Evolutionary conservation across 2,888 invertebrate species (phyloP), one percentile per base, ranked within the genome.

Genomic region (Cryptus viduatorius): DNA sequence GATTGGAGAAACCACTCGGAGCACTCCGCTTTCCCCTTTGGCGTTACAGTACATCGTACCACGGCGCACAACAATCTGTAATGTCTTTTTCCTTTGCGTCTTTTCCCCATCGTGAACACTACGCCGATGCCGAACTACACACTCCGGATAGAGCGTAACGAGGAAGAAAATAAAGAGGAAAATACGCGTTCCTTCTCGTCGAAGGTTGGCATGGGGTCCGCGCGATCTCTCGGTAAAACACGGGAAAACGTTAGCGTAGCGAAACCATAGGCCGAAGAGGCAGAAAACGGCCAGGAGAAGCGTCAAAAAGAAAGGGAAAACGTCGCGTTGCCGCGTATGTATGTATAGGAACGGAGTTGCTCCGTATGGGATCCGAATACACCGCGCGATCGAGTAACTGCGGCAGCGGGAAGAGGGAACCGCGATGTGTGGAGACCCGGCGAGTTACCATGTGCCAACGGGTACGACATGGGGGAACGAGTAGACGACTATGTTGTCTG

Each of bases 281-380:
- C 65, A 76, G 61, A 75, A 64, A 44, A 56, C 65, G 56, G n/a
- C 24, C 37, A 8, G 19, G 24, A 53, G 86, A 86, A 83, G 86
- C 83, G 81, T 78, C 68, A 84, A 67, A 68, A 80, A 87, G 88
- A 90, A 89, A 88, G 88, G 87, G 88, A 88, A 89, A 90, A 81
- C 80, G 85, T 37, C 84, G 84, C 42, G 68, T 48, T 24, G 59
- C 59, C n/a, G 48, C 12, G 77, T 37, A 64, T 29, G 77, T 37
- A 64, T 29, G 53, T 59, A 69, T 73, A 73, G 42, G 81, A 68
- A 67, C 46, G 48, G 37, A 3, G n/a, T 48, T 48, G 31, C 19
- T 61, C 29, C 48, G 42, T 75, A 75, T 29, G 69, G 50, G 71
- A 53, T 69, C 42, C 14, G 16, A 29, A 4, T 19, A 24, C 19